Evolutionary conservation across 2,113 vertebrate species (phyloP), one percentile per base, ranked within the genome.

Genomic region (Apaloderma vittatum): DNA sequence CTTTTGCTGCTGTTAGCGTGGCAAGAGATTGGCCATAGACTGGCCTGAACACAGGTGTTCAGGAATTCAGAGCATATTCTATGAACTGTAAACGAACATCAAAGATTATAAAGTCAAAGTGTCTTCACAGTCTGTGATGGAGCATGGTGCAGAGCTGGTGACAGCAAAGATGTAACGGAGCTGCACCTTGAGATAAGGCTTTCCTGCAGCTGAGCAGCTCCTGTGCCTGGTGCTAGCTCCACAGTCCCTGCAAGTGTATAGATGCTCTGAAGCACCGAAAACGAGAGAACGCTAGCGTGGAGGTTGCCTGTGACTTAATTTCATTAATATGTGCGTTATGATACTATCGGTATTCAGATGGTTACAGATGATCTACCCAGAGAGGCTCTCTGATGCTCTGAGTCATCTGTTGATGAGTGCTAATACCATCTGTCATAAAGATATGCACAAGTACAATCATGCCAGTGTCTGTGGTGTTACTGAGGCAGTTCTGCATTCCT

Each of bases 151-250:
- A 46, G 32, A 34, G 21, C 32, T 73, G 63, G 36, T 76, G 76
- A 37, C 52, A 77, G 34, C 72, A 26, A 72, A 63, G 27, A 36
- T 0, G 0, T 37, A 40, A 36, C 4, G 12, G 79, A 72, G 48
- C 66, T 59, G 37, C 26, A 23, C 7, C 20, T 26, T 29, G 45
- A 74, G 27, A 43, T 11, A 40, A 49, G 66, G 37, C 3, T 19
- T 40, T 72, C 0, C 1, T 48, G 17, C 65, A 65, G 34, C 57
- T 49, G 52, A 90, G 66, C 82, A 63, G 29, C 51, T 55, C 34
- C 74, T 43, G 57, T 40, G 66, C 27, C 71, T 51, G 43, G 4
- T 74, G 48, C n/a, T 34, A 45, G 14, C 40, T 87, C 27, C 51
- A 81, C 59, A 66, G 81, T n/a, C 34, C 48, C 66, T 16, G 30